These are phyloP conservation scores for Paradoxurus hermaphroditus DNA, from an alignment of 2,113 vertebrate genomes.

Conservation along the genomic window DNA sequence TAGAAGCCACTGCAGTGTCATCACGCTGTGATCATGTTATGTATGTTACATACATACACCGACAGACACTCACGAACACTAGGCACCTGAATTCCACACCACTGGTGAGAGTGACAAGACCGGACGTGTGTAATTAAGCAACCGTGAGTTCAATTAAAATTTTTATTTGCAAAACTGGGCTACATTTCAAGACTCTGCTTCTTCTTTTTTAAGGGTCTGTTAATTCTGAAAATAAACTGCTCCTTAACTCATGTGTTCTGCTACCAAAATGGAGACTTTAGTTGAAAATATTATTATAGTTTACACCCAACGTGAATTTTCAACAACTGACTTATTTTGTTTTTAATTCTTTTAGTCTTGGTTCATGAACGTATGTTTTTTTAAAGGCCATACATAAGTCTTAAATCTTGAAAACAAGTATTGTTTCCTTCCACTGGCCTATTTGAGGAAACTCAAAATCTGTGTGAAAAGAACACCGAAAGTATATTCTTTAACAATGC, in stretches of 20 bases:
- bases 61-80: neutral
- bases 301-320: neutral
- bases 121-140: neutral
- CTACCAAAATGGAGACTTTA: neutral
- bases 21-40: neutral
- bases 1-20: fast-evolving
- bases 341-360: neutral
- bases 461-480: neutral
- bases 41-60: neutral
- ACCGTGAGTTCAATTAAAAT: neutral
- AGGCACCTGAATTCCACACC: neutral
- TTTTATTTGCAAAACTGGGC: slow-evolving; percentile 1
- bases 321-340: neutral
- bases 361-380: neutral
- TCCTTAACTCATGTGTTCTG: neutral
- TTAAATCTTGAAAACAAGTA: neutral
- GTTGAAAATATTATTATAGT: neutral
- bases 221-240: slow-evolving; percentile 39
- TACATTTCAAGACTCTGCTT: slow-evolving; percentile 6
- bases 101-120: neutral
- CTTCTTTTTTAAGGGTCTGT: slow-evolving; percentile 12
- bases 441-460: neutral
- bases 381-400: neutral
- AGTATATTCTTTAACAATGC: neutral
- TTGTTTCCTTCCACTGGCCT: neutral